Percentiles rank a stretch among this genome's conserved stretches.
Conservation (phyloP, 1,140 invertebrate species). For the Asobara japonica region DNA sequence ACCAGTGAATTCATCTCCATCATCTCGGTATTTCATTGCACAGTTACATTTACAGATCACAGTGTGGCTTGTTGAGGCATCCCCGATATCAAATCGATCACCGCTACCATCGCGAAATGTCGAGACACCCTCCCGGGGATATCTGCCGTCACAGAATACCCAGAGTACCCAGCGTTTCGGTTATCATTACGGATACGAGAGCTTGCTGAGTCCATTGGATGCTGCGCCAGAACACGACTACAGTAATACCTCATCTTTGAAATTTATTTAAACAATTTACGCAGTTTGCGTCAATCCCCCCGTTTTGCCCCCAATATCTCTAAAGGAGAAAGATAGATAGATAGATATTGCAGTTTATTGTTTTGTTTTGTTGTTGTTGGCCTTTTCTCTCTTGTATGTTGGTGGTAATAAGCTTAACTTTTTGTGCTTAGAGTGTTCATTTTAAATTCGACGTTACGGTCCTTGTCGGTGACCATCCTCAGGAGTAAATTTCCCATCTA, state of each 20-base stretch:
- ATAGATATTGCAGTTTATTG: no score
- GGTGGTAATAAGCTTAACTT: no score
- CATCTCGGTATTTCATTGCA: background rate
- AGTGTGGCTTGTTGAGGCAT: background rate
- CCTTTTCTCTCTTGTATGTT: no score
- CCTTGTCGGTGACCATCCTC: no score
- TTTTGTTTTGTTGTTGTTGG: no score
- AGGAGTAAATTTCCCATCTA: no score
- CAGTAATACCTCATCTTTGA: background rate
- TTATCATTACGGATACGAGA: background rate
- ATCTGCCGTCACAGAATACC: background rate
- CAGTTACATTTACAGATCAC: background rate
- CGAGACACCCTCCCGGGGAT: background rate
- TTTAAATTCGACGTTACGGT: no score
- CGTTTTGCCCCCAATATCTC: no score
- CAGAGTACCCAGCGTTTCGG: constrained; percentile 1
- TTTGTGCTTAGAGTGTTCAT: no score
- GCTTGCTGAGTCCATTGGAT: background rate
- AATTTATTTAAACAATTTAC: no score
- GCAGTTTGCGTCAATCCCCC: no score
- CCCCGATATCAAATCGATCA: constrained; percentile 7
- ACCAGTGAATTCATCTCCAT: background rate
- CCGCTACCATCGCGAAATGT: background rate
- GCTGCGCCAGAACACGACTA: background rate
- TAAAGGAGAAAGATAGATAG: no score